phyloP scores from a whole-genome alignment of 64 coral and sea anemone genomes.

The Astreopora myriophthalma region DNA sequence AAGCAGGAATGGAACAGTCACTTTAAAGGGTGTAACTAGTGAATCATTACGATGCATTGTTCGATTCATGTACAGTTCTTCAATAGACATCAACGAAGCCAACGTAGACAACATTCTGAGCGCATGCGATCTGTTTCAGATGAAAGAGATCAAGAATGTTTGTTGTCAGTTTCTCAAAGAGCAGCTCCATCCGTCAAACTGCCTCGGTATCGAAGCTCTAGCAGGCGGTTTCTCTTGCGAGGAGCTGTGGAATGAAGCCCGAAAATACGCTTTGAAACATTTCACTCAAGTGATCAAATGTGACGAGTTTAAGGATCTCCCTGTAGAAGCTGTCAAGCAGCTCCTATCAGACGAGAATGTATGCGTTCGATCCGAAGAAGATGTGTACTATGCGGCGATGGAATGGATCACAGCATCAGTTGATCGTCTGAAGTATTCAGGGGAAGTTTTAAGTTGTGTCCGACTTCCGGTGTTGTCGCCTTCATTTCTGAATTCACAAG shows the following conservation, averaged over 20 bases:
- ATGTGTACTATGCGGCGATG: slow-evolving; percentile 85
- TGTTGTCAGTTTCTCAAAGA: slow-evolving; percentile 92
- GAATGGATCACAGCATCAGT: slow-evolving; percentile 67
- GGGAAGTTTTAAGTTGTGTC: slow-evolving; percentile 80
- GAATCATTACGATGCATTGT: slow-evolving; percentile 72
- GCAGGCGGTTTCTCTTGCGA: slow-evolving; percentile 83
- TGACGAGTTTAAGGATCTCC: slow-evolving; percentile 79
- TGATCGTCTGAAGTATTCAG: slow-evolving; percentile 21
- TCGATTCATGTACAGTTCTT: slow-evolving; percentile 79
- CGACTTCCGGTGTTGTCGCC: slow-evolving; percentile 82
- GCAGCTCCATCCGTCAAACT: slow-evolving; percentile 85
- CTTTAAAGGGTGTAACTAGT: slow-evolving; percentile 64
- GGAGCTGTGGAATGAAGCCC: slow-evolving; percentile 68
- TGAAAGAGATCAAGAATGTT: slow-evolving; percentile 82
- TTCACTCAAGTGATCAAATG: slow-evolving; percentile 80
- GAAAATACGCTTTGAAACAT: slow-evolving; percentile 80
- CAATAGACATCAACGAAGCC: slow-evolving; percentile 72
- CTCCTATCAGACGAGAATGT: slow-evolving; percentile 84
- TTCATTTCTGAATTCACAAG: slow-evolving; percentile 59
- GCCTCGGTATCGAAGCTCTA: slow-evolving; percentile 77
- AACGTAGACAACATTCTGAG: slow-evolving; percentile 80
- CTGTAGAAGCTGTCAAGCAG: slow-evolving; percentile 70
- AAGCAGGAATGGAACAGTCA: slow-evolving; percentile 59
- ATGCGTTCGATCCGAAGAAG: slow-evolving; percentile 88
- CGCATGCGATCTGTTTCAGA: slow-evolving; percentile 84